phyloP scores from a whole-genome alignment of 2,113 vertebrate species.

The Acanthisitta chloris region DNA sequence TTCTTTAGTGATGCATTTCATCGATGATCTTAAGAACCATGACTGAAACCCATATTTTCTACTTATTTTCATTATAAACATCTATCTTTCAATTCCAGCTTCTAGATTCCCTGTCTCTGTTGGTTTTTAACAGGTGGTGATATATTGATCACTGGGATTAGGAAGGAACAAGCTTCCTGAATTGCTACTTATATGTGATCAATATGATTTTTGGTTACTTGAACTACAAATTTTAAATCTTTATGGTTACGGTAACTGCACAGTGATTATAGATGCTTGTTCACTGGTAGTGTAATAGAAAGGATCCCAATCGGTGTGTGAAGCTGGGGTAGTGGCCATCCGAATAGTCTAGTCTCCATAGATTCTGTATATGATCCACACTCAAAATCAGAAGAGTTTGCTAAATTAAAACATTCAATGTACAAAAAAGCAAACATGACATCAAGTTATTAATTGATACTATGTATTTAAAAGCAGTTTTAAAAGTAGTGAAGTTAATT shows the following conservation, averaged over 20 bases:
- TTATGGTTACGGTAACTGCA: slow-evolving; percentile 14
- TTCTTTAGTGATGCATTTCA: neutral
- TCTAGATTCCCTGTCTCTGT: neutral
- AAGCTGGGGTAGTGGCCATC: neutral
- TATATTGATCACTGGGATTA: neutral
- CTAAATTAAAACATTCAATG: slow-evolving; percentile 26
- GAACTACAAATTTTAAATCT: slow-evolving; percentile 2
- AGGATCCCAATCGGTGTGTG: neutral
- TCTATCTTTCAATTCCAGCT: neutral
- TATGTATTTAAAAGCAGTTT: neutral
- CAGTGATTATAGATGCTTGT: slow-evolving; percentile 16
- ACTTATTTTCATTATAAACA: neutral
- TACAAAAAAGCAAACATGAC: neutral
- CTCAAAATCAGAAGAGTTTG: neutral
- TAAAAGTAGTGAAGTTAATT: neutral
- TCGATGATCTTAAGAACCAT: neutral
- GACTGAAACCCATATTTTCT: neutral
- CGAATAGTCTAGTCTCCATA: neutral
- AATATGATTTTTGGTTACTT: neutral
- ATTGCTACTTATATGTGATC: neutral
- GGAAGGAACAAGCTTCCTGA: neutral
- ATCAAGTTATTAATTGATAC: neutral
- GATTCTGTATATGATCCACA: neutral
- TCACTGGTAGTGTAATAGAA: neutral
- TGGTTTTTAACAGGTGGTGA: neutral